A percentile compares a stretch with the other conserved stretches of the same genome.
Conservation (phyloP, 2,797 vertebrate species). For the Astyanax mexicanus region DNA sequence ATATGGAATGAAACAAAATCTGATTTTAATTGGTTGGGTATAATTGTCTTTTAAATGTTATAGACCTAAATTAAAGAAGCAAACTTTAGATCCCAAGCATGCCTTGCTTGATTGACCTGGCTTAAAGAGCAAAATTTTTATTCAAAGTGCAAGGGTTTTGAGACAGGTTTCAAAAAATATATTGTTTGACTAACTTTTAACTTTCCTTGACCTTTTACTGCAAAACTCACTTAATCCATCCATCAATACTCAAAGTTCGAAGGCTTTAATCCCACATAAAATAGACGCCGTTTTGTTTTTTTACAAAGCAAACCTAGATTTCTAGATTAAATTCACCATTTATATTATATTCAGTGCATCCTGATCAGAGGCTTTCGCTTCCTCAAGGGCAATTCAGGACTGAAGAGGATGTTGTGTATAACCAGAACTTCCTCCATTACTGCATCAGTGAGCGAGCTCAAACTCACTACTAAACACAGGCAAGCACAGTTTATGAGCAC, state of each 20-base stretch:
- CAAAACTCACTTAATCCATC: background rate
- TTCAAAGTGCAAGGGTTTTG: too few species aligned
- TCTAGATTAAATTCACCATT: too few species aligned
- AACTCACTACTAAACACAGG: background rate
- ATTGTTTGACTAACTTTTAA: too few species aligned
- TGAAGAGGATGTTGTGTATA: slow-evolving; percentile 40
- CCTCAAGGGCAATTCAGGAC: slow-evolving; percentile 1
- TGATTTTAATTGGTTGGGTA: too few species aligned
- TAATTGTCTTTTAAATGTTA: too few species aligned
- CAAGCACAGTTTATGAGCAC: background rate
- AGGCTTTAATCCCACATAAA: background rate
- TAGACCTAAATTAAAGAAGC: too few species aligned
- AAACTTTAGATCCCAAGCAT: too few species aligned
- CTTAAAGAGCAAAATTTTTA: too few species aligned
- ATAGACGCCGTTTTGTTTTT: background rate
- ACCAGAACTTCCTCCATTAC: slow-evolving; percentile 32
- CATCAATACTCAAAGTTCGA: background rate
- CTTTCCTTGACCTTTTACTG: too few species aligned
- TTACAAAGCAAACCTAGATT: background rate
- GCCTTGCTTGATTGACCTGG: too few species aligned
- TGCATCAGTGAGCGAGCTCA: background rate
- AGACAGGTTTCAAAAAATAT: too few species aligned
- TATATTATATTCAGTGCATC: background rate
- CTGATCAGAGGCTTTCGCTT: slow-evolving; percentile 37
- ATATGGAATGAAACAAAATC: too few species aligned